phyloP scores from a whole-genome alignment of 1,140 invertebrate genomes.

The Adelges cooleyi region DNA sequence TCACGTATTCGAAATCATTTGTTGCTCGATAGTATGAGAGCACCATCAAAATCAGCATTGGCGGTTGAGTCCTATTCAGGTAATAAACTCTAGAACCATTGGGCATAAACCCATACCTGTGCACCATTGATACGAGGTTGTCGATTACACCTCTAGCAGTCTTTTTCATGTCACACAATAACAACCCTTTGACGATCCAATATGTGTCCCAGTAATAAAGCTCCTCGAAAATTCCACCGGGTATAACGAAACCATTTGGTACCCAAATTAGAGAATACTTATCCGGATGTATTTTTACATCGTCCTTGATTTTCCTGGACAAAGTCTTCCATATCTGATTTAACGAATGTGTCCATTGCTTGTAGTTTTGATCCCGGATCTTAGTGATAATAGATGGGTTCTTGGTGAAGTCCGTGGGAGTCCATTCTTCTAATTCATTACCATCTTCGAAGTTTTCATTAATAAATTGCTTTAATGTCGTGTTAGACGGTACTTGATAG shows the following conservation, averaged over 20 bases:
- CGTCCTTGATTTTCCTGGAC: slow-evolving; percentile 51
- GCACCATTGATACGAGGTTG: slow-evolving; percentile 56
- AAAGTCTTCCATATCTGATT: slow-evolving; percentile 60
- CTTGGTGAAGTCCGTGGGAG: slow-evolving; percentile 51
- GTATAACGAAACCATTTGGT: slow-evolving; percentile 68
- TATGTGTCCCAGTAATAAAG: slow-evolving; percentile 85
- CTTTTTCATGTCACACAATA: slow-evolving; percentile 58
- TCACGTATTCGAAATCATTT: slow-evolving; percentile 51
- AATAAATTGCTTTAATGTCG: slow-evolving; percentile 38
- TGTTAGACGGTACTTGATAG: slow-evolving; percentile 34
- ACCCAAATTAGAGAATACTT: slow-evolving; percentile 58
- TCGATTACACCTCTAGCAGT: slow-evolving; percentile 64
- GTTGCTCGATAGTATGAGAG: slow-evolving; percentile 53
- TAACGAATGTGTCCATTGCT: slow-evolving; percentile 46
- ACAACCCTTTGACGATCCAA: slow-evolving; percentile 53
- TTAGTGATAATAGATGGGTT: slow-evolving; percentile 48
- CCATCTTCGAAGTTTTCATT: slow-evolving; percentile 39
- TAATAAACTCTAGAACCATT: slow-evolving; percentile 71
- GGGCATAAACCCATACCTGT: slow-evolving; percentile 57
- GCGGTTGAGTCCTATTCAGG: slow-evolving; percentile 63
- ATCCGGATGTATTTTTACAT: slow-evolving; percentile 50
- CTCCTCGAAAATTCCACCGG: slow-evolving; percentile 75
- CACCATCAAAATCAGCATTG: slow-evolving; percentile 67
- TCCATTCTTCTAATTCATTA: slow-evolving; percentile 42
- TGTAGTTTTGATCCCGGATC: slow-evolving; percentile 50